Conservation (phyloP, 2,888 invertebrate genomes). For the Tenthredo livida region DNA sequence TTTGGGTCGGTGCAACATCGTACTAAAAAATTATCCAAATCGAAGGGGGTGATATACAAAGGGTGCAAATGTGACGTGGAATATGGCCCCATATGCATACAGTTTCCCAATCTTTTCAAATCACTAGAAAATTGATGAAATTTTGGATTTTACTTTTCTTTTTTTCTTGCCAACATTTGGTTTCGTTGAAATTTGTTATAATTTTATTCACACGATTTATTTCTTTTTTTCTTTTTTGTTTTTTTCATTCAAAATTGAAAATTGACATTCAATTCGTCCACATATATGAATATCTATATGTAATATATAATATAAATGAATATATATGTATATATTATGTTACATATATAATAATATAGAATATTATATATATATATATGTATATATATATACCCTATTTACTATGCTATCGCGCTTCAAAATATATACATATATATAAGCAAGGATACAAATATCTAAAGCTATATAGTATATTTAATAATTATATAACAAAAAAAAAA, state of each 20-base stretch:
- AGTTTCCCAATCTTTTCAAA: too few species aligned
- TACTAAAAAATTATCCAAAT: too few species aligned
- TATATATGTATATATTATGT: neutral
- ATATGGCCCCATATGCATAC: too few species aligned
- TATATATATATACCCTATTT: neutral
- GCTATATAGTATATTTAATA: neutral
- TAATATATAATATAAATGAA: neutral
- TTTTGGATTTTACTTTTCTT: neutral
- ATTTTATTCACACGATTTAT: too few species aligned
- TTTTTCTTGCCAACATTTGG: too few species aligned
- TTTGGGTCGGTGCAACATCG: too few species aligned
- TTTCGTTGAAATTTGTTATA: neutral
- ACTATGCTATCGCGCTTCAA: neutral
- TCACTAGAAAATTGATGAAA: neutral
- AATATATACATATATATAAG: neutral
- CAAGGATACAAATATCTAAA: neutral
- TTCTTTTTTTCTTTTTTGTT: neutral
- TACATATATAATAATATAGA: neutral
- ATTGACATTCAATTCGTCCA: too few species aligned
- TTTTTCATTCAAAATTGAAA: too few species aligned
- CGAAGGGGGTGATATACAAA: too few species aligned
- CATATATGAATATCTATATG: neutral
- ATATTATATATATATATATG: neutral
- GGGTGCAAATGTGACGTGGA: too few species aligned
- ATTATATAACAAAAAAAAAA: conserved; percentile 12